Base-by-base conservation (phyloP, 2,888 invertebrate species). In the Stenotaenia linearis region DNA sequence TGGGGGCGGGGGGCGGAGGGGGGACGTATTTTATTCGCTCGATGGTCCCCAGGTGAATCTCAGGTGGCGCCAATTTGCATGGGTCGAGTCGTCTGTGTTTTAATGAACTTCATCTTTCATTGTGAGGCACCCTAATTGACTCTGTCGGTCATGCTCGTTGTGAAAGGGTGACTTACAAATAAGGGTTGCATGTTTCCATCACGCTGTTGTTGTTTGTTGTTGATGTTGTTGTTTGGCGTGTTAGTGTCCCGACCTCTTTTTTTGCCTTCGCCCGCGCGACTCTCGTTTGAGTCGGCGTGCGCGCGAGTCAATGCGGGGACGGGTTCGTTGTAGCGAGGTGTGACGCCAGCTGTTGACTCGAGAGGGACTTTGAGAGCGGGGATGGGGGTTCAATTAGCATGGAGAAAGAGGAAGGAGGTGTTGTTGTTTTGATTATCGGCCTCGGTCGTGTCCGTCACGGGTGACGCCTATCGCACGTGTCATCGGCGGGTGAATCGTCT, bases 21-120 rank as follows among this genome's bases (percentile, higher is more conserved):
- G n/a, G n/a, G n/a, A n/a, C n/a, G 3, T 61, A 61, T 61, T 61
- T 61, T 61, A 61, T 61, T 61, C 9, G 25, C 25, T 61, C 25
- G 61, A 61, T 61, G 61, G 61, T 61, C 61, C 28, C 61, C 61
- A 61, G 61, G 61, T 61, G 61, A 28, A 15, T 61, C 61, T 61
- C 28, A 61, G 25, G 25, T 61, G 61, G 61, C 61, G 61, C 61
- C 61, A 61, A 61, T 61, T 61, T 61, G 25, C 28, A 61, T 28
- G 61, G 61, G 61, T 61, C 61, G 61, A 25, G 61, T 18, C 61
- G 61, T 61, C 61, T 61, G 12, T 23, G 61, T 61, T 61, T 61
- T 61, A 61, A 61, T 61, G 61, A 61, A 61, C 61, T 61, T 61
- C 61, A 61, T 61, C 61, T 61, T 61, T 61, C 61, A 61, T 61